Evolutionary conservation across 2,888 invertebrate species (phyloP).

Genomic region (Epistrophella euchroma): DNA sequence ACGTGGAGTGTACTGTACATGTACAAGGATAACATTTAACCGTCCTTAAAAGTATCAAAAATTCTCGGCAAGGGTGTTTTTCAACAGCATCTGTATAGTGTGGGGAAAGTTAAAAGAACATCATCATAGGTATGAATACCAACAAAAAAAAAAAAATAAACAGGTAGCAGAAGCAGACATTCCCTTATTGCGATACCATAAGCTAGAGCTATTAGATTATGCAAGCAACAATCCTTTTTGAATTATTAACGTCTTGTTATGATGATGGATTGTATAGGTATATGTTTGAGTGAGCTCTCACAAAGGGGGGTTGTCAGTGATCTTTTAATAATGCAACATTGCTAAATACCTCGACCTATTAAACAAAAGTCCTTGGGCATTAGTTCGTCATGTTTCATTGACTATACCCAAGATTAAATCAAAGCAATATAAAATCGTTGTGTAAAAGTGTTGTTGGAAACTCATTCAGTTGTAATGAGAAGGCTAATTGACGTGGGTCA

Average conservation of each 20-base stretch:
- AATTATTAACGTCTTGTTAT: constrained; percentile 74
- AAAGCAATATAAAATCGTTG: constrained; percentile 41
- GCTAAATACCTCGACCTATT: constrained; percentile 80
- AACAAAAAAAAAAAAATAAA: background rate
- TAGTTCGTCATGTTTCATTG: constrained; percentile 64
- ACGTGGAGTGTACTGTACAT: background rate
- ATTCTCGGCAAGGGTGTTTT: constrained; percentile 56
- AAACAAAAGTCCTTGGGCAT: constrained; percentile 61
- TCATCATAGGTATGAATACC: constrained; percentile 46
- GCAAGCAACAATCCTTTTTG: constrained; percentile 75
- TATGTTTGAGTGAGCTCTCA: constrained; percentile 39
- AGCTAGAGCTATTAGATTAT: constrained; percentile 65
- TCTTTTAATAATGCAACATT: constrained; percentile 80
- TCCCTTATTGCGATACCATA: constrained; percentile 58
- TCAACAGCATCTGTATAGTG: constrained; percentile 5
- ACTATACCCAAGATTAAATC: constrained; percentile 60
- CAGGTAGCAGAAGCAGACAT: constrained; percentile 57
- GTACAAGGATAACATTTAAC: constrained; percentile 26
- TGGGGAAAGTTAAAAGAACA: constrained; percentile 54
- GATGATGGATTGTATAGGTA: constrained; percentile 66
- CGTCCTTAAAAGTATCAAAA: constrained; percentile 44
- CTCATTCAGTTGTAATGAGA: constrained; percentile 51
- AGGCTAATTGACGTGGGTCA: constrained; percentile 65
- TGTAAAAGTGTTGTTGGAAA: constrained; percentile 25
- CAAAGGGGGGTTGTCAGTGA: constrained; percentile 56